Evolutionary conservation across 1,140 invertebrate genomes (phyloP), one percentile per base, ranked within the genome.

Genomic region (Drosophila athabasca): DNA sequence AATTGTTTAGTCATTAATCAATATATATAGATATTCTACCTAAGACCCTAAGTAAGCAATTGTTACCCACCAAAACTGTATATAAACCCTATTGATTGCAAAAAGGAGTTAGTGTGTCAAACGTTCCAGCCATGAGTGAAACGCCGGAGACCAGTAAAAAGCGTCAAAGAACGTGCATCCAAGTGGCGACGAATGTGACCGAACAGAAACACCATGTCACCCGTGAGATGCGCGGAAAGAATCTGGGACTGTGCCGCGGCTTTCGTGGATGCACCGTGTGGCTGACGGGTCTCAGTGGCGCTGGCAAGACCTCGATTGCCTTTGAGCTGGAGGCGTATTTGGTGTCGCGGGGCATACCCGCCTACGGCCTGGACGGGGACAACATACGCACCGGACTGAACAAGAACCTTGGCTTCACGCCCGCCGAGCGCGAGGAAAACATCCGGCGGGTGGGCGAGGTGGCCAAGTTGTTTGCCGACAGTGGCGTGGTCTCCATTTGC

Each of bases 241-340:
- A 97, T 48, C 92, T 99, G 9, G 98, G 98, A 1, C 94, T 96
- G 79, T 92, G 96, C n/a, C 93, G 96, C n/a, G 97, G 97, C 9
- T 99, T 99, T 92, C 94, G 98, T 50, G 99, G 98, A 31, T 99
- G 98, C 91, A 99, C 98, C 0, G 95, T 99, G 4, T 99, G 99
- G 99, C 95, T 99, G 81, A 99, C 99, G 2, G 99, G 90, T 26
- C 93, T 99, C 6, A 99, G 98, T 51, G 98, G 98, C 0, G 98
- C 99, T 59, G 99, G 99, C 2, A 99, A 99, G 93, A 99, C 99
- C 1, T 99, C 98, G 3, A 97, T 99, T 54, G 97, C 98, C 6
- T 99, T 99, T 92, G 97, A 97, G 68, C 93, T 99, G 4, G 99
- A 99, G 92, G 97, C 97, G 2, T 97, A 97, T 85, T 92, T 99